Percentiles rank a stretch among this genome's conserved stretches.
Conservation (phyloP, 2,888 invertebrate species). For the Phragmatobia fuliginosa region DNA sequence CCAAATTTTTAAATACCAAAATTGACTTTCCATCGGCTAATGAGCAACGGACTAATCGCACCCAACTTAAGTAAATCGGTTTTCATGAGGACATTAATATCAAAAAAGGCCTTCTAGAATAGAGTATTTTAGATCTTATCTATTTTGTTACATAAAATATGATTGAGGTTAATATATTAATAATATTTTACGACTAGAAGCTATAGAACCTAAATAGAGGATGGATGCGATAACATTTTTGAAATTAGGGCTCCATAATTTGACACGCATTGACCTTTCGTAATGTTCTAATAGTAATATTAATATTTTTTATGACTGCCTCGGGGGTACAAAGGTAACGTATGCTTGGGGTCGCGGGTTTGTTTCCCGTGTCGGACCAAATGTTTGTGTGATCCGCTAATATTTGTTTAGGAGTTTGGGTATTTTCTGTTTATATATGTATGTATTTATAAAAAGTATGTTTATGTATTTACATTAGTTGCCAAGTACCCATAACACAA, state of each 20-base stretch:
- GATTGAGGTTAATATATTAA: slow-evolving; percentile 2
- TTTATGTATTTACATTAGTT: too few species aligned
- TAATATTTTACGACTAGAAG: not conserved
- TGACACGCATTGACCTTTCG: not conserved
- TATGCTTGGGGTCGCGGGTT: too few species aligned
- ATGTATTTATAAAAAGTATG: too few species aligned
- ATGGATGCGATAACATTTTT: not conserved
- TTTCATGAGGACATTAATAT: not conserved
- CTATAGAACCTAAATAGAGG: not conserved
- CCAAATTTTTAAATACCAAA: too few species aligned
- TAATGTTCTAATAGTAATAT: not conserved
- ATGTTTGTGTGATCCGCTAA: too few species aligned
- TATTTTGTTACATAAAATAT: not conserved
- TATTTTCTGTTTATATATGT: too few species aligned
- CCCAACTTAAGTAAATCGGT: not conserved
- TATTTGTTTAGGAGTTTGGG: too few species aligned
- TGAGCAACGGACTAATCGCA: not conserved
- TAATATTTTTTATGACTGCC: too few species aligned
- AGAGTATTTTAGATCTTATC: not conserved
- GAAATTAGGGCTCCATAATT: not conserved
- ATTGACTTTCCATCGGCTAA: not conserved
- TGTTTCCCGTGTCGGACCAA: too few species aligned
- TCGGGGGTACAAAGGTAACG: too few species aligned
- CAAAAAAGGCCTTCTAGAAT: not conserved
- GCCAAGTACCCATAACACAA: too few species aligned